Evolutionary conservation across 1,140 invertebrate genomes (phyloP).

Genomic region (Diabrotica undecimpunctata): DNA sequence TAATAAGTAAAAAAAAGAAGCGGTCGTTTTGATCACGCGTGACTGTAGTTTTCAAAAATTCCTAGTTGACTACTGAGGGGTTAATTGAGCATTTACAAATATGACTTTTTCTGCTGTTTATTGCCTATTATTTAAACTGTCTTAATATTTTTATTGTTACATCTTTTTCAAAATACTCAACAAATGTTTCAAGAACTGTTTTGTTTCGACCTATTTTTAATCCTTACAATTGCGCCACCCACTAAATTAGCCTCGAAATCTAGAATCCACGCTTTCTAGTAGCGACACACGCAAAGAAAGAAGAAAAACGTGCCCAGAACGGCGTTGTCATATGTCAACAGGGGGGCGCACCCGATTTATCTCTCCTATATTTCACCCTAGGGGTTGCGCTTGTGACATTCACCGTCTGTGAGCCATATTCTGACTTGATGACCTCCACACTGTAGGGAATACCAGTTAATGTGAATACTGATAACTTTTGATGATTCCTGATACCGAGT

Average conservation of each 20-base stretch:
- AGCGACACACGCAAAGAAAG: not conserved
- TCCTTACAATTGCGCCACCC: not conserved
- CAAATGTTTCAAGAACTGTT: no score
- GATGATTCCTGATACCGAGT: not conserved
- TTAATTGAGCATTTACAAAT: no score
- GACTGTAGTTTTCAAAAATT: no score
- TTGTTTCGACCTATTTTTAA: no score
- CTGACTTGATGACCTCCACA: slow-evolving; percentile 1
- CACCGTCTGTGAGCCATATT: not conserved
- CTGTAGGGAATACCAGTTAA: not conserved
- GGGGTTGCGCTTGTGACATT: not conserved
- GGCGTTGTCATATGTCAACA: slow-evolving; percentile 8
- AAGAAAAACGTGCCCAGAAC: not conserved
- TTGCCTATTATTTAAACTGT: no score
- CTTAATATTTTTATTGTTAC: no score
- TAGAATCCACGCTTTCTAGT: not conserved
- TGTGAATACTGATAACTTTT: not conserved
- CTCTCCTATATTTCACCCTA: slow-evolving; percentile 7
- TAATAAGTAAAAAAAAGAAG: no score
- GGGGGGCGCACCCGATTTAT: slow-evolving; percentile 8
- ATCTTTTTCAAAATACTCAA: no score
- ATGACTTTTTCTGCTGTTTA: no score
- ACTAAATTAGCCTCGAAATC: not conserved
- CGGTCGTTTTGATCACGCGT: no score
- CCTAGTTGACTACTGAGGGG: no score